Percentiles rank a stretch among this genome's conserved stretches.
phyloP scores from a whole-genome alignment of 2,113 vertebrate genomes.

The Camelus bactrianus region DNA sequence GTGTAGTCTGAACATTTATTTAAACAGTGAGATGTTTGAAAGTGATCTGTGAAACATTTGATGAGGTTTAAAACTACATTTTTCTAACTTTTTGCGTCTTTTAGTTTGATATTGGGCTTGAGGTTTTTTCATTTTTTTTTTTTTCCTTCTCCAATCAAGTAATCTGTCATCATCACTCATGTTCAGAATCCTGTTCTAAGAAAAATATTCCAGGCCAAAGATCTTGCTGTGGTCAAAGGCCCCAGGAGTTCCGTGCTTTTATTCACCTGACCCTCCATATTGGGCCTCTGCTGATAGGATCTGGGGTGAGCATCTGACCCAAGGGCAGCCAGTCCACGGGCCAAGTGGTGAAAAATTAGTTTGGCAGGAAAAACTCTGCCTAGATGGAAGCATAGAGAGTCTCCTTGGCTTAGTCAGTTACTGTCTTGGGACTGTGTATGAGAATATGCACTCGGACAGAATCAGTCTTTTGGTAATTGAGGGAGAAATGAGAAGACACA shows the following conservation, averaged over 20 bases:
- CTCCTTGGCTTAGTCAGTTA: neutral
- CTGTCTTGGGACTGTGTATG: neutral
- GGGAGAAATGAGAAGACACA: neutral
- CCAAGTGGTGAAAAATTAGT: neutral
- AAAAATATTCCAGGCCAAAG: neutral
- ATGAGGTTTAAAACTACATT: conserved; percentile 1
- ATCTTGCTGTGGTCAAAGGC: neutral
- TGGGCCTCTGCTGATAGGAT: neutral
- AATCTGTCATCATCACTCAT: neutral
- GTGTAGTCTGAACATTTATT: neutral
- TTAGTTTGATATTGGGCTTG: neutral
- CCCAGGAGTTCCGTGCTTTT: neutral
- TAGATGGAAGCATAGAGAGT: neutral
- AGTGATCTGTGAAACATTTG: neutral
- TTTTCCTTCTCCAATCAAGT: neutral
- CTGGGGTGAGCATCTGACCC: neutral
- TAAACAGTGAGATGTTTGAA: conserved; percentile 28
- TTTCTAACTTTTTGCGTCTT: conserved; percentile 32
- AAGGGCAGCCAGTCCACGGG: neutral
- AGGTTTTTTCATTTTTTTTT: neutral
- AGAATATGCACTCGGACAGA: neutral
- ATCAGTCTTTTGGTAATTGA: neutral
- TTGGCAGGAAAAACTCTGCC: neutral
- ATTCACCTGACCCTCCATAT: neutral
- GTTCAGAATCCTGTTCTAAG: neutral